phyloP scores from a whole-genome alignment of 2,888 invertebrate species.

The Brachypalpus laphriformis region DNA sequence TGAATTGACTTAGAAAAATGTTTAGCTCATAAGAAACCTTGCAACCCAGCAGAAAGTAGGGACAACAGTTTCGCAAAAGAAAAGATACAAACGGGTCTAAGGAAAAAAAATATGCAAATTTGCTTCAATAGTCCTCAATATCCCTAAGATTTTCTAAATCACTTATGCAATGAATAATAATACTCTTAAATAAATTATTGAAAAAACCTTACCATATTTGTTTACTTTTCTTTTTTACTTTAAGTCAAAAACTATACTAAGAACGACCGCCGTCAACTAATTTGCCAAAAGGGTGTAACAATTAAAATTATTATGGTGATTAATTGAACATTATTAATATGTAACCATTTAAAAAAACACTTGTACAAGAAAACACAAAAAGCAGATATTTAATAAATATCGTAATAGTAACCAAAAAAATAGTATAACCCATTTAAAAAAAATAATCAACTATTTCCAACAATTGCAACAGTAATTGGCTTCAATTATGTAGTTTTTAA shows the following conservation, averaged over 20 bases:
- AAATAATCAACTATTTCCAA: slow-evolving; percentile 46
- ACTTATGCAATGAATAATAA: not conserved
- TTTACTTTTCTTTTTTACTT: slow-evolving; percentile 1
- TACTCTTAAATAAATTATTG: not conserved
- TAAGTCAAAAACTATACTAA: slow-evolving; percentile 52
- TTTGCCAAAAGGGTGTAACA: slow-evolving; percentile 64
- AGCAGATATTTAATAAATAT: slow-evolving; percentile 45
- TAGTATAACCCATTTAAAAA: slow-evolving; percentile 46
- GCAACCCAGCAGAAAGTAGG: too few species aligned
- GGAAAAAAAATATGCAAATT: slow-evolving; percentile 39
- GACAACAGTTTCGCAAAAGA: not conserved
- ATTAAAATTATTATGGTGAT: slow-evolving; percentile 60
- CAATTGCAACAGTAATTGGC: slow-evolving; percentile 66
- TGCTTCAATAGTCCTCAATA: slow-evolving; percentile 43
- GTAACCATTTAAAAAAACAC: slow-evolving; percentile 62
- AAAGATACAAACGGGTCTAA: not conserved
- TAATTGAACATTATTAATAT: slow-evolving; percentile 54
- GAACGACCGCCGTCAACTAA: slow-evolving; percentile 40
- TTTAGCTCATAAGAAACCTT: too few species aligned
- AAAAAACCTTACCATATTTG: slow-evolving; percentile 58
- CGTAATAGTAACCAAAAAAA: slow-evolving; percentile 23
- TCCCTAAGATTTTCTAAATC: not conserved
- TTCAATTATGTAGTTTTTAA: slow-evolving; percentile 29
- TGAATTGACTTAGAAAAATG: too few species aligned
- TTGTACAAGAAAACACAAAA: slow-evolving; percentile 68